These are phyloP conservation scores for Dendroctonus valens DNA, from an alignment of 1,140 invertebrate genomes.

Conservation along the genomic window DNA sequence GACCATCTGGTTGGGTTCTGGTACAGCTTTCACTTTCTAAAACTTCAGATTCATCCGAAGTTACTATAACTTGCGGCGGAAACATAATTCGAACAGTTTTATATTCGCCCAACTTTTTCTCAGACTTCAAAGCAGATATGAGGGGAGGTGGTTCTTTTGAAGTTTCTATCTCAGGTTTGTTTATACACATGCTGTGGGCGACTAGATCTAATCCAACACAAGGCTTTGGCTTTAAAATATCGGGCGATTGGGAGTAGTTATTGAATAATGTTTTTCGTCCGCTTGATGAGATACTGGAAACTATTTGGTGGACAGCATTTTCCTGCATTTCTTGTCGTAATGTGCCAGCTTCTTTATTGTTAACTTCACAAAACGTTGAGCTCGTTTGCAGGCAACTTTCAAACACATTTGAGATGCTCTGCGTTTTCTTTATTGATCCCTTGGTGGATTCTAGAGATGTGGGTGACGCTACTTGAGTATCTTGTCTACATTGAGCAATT, in stretches of 20 bases:
- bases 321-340: neutral
- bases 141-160: neutral
- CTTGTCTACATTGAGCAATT: conserved; percentile 32
- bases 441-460: conserved; percentile 31
- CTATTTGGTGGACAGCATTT: neutral
- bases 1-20: conserved; percentile 43
- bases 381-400: conserved; percentile 34
- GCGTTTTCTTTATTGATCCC: conserved; percentile 28
- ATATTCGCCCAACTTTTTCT: conserved; percentile 24
- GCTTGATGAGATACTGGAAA: neutral
- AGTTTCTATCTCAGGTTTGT: conserved; percentile 5
- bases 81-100: conserved; percentile 27
- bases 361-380: conserved; percentile 30
- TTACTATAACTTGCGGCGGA: conserved; percentile 33
- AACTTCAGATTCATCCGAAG: conserved; percentile 33
- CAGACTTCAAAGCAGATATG: conserved; percentile 8
- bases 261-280: neutral
- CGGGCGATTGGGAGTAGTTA: conserved; percentile 36
- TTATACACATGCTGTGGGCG: conserved; percentile 19
- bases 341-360: neutral
- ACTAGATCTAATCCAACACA: conserved; percentile 45
- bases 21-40: conserved; percentile 29
- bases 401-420: conserved; percentile 34
- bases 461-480: conserved; percentile 12
- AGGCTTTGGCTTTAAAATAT: conserved; percentile 39